Evolutionary conservation across 2,888 invertebrate genomes (phyloP), one percentile per base, ranked within the genome.

Genomic region (Diarsia dahlii): DNA sequence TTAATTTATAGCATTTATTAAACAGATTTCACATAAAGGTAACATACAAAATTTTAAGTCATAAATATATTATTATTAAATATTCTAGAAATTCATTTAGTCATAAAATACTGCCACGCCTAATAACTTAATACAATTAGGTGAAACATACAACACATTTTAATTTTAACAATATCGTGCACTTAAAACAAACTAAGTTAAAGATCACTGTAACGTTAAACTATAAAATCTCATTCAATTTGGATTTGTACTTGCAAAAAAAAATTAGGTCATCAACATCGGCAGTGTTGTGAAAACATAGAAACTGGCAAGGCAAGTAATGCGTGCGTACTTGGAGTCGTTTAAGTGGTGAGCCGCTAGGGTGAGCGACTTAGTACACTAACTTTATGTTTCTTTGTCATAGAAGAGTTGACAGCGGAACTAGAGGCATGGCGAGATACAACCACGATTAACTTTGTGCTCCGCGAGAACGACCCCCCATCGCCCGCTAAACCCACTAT

Each of bases 191-290:
- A 94, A 95, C 93, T 95, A 95, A 95, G 95, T 95, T 95, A 95
- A 95, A 94, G 93, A 95, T 95, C 95, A 95, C 94, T 94, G 94
- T 94, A 94, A 95, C 93, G 95, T 96, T 95, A 96, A 94, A 95
- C 94, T 96, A 94, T 93, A 93, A 95, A 95, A 95, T 95, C 94
- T 96, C 96, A 95, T 95, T 96, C 95, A 95, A 94, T 94, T 96
- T 93, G 95, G 95, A 96, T 96, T 96, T 96, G 96, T 96, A 96
- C 96, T 96, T 95, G 95, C 96, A 95, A 95, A 89, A 82, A 72
- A 78, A 94, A 94, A 94, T 94, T 94, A 94, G 93, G 92, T 94
- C 93, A 92, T 92, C 91, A 94, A 93, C 92, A 93, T 93, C 93
- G 95, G 95, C 95, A 94, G 94, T 95, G 94, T 94, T 93, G 91